Evolutionary conservation across 2,888 invertebrate genomes (phyloP), one percentile per base, ranked within the genome.

Genomic region (Tanypteryx hageni): DNA sequence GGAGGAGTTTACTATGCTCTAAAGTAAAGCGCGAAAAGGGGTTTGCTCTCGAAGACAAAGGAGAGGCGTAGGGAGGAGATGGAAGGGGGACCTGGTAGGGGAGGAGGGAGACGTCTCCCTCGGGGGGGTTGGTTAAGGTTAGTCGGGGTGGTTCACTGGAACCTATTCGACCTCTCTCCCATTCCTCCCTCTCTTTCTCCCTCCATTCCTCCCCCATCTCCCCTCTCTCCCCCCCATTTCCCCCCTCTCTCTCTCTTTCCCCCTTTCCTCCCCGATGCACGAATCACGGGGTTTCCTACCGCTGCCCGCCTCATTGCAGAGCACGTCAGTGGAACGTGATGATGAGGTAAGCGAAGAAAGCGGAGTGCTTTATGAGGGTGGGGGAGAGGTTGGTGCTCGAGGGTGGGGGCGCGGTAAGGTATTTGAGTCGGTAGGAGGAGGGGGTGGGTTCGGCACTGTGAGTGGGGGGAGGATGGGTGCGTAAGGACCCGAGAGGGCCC

Each of bases 71-170:
- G 89, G 83, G 44, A 83, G 83, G 44, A 83, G 44, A 44, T 83
- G 16, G 83, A 83, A 44, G 57, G 16, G 8, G 83, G 83, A 44
- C 2, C 16, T 16, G 83, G 44, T 44, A 18, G 56, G 83, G 83
- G 83, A 56, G 16, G n/a, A n/a, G 83, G 83, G 83, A n/a, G 64
- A 11, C 44, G 16, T 27, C 89, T 64, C 89, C 64, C 68, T 7
- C 56, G 85, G 85, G 85, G 57, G 61, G 61, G 89, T 89, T 89
- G 89, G 61, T 68, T 68, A 64, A 64, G 89, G 89, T 89, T 89
- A 89, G 89, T 27, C 57, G 83, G 56, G 83, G 56, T 83, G 83
- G 56, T 83, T 83, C 68, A 27, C 83, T 83, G 18, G 83, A 27
- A 64, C 16, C 16, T 64, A 64, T n/a, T n/a, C 83, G 61, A 64